Evolutionary conservation across 2,113 vertebrate species (phyloP), one percentile per base, ranked within the genome.

Genomic region (Heterotilapia buettikoferi): DNA sequence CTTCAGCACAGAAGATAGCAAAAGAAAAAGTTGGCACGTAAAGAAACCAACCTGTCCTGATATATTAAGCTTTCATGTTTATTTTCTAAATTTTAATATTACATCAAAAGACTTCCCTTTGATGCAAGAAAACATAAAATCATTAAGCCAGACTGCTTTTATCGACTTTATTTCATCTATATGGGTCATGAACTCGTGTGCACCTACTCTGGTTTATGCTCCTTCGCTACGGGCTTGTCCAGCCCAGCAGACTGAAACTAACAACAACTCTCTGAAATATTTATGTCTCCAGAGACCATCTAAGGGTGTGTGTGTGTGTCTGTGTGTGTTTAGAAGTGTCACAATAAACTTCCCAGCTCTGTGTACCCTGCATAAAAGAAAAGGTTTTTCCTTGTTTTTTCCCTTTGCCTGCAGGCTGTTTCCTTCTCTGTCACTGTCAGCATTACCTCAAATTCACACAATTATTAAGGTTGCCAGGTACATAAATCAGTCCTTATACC

Each of bases 191-290:
- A 92, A 93, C 92, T 66, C 3, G 3, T 88, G 91, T 87, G 85
- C 66, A 38, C 84, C 26, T 68, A 18, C 61, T 86, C 73, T 4
- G 71, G 80, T 83, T 86, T 87, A 66, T 76, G 88, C 83, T 84
- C 21, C 81, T 91, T 80, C 26, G 11, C 81, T 82, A 52, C 7
- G 18, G 82, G 91, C 84, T 83, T 52, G 83, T 92, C 84, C 57
- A 63, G 83, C 86, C 87, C 91, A 92, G 83, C 90, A 95, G 94
- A 95, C 93, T 94, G 93, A 93, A 95, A 95, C 92, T 94, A 95
- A 96, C 94, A 93, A 90, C 91, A 92, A 81, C 86, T 83, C 82
- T 86, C 88, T 96, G 85, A 95, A 96, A 95, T 94, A 96, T 95
- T 95, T 84, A 95, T 94, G 89, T 93, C 92, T 87, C 93, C 33